Percentiles rank a stretch among this genome's conserved stretches.
Evolutionary conservation across 2,113 vertebrate genomes (phyloP).

Genomic region (Pavo muticus): DNA sequence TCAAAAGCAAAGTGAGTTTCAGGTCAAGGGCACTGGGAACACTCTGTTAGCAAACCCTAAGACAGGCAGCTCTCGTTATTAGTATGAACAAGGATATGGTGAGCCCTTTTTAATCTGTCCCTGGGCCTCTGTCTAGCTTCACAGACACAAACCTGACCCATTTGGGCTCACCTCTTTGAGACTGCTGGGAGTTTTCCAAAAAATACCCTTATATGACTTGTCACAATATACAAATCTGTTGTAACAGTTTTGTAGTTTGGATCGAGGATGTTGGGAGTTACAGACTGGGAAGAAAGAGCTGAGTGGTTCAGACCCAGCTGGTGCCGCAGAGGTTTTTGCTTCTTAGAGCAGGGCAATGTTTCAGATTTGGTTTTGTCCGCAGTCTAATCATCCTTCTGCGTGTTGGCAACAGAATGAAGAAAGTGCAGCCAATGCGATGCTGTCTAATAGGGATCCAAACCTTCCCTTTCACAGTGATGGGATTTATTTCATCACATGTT

Average conservation of each 20-base stretch:
- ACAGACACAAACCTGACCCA: neutral
- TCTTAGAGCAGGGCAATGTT: neutral
- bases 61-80: constrained; percentile 54
- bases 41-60: constrained; percentile 54
- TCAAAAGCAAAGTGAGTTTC: constrained; percentile 67
- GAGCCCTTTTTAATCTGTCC: constrained; percentile 53
- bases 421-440: neutral
- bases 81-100: constrained; percentile 55
- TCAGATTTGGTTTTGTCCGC: neutral
- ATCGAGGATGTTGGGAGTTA: neutral
- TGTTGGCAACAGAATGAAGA: neutral
- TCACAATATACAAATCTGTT: neutral
- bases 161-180: constrained; percentile 35
- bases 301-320: neutral
- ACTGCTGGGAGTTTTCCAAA: constrained; percentile 34
- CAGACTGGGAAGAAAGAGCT: neutral
- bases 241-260: neutral
- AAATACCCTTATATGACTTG: neutral
- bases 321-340: neutral
- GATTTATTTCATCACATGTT: neutral
- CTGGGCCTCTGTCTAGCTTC: constrained; percentile 10
- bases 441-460: neutral
- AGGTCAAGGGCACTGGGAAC: constrained; percentile 68
- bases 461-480: neutral
- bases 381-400: neutral